Conservation (phyloP, 2,113 vertebrate genomes). For the Oxyura jamaicensis region DNA sequence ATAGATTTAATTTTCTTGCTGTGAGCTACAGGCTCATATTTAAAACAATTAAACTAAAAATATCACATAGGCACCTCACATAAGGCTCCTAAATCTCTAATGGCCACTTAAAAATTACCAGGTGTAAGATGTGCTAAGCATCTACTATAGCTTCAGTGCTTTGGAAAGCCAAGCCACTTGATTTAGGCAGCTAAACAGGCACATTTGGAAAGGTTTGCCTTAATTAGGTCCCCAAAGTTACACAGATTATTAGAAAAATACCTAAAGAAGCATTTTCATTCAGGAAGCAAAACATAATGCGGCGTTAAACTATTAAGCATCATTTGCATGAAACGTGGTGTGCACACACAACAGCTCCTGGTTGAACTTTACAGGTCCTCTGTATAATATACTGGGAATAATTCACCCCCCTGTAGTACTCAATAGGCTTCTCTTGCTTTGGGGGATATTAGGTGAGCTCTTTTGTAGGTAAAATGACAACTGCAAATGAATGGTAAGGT, state of each 20-base stretch:
- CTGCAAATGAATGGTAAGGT: constrained; percentile 50
- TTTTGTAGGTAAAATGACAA: constrained; percentile 51
- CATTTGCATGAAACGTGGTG: constrained; percentile 34
- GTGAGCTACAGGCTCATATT: neutral
- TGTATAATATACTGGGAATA: neutral
- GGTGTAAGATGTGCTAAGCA: neutral
- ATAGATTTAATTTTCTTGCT: neutral
- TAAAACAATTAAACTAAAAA: neutral
- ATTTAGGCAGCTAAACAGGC: constrained; percentile 8
- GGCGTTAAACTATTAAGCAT: neutral
- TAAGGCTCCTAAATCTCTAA: neutral
- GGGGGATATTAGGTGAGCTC: constrained; percentile 47
- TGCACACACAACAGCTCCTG: constrained; percentile 6
- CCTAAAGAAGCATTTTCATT: constrained; percentile 53
- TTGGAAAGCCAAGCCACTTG: constrained; percentile 19
- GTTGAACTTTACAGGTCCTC: constrained; percentile 36
- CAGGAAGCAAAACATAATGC: constrained; percentile 40
- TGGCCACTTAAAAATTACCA: neutral
- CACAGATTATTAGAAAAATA: constrained; percentile 60
- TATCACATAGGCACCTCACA: neutral
- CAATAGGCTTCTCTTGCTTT: constrained; percentile 38
- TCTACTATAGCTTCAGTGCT: neutral
- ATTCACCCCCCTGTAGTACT: constrained; percentile 2
- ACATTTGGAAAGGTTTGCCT: neutral
- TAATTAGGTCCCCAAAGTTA: constrained; percentile 59